Evolutionary conservation across 2,888 invertebrate species (phyloP), one percentile per base, ranked within the genome.

Genomic region (Biston betularia): DNA sequence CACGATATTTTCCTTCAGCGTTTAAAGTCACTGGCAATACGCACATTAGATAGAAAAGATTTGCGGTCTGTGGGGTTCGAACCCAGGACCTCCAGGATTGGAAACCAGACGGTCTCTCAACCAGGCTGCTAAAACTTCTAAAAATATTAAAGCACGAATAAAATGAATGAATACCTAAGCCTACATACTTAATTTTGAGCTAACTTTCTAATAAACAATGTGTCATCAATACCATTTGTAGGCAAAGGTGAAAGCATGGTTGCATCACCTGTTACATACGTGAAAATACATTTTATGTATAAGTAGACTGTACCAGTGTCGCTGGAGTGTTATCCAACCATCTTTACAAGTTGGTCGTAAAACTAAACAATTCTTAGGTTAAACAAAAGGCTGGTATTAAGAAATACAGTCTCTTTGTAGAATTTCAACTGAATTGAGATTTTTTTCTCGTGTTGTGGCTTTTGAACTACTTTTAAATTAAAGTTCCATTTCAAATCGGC

Each of bases 191-290:
- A 50, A 56, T 65, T 74, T 67, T 59, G 58, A 74, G 68, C 49
- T 67, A 69, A 70, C 83, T 83, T 83, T 83, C 83, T 81, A 83
- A 77, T 70, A 71, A 73, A 74, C 59, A 65, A 66, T 78, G 79
- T 80, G 82, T 82, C 84, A 82, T 83, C 79, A 74, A 78, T 80
- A 69, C 76, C 75, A 76, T 80, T 76, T 78, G 63, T 69, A 77
- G 73, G 64, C 70, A 76, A 75, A 50, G 72, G 84, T 77, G 85
- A 85, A 85, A 85, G 85, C 75, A 71, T 15, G 56, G 54, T 79
- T 82, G 63, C 80, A 76, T 82, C 82, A 83, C 66, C 58, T 49
- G 52, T 69, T 71, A 68, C 69, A 67, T 38, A 44, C 45, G 24
- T 49, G 40, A 58, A 58, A 58, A 56, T 46, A 50, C 24, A 48